phyloP scores from a whole-genome alignment of 2,888 invertebrate genomes.

The Cheilosia grossa region DNA sequence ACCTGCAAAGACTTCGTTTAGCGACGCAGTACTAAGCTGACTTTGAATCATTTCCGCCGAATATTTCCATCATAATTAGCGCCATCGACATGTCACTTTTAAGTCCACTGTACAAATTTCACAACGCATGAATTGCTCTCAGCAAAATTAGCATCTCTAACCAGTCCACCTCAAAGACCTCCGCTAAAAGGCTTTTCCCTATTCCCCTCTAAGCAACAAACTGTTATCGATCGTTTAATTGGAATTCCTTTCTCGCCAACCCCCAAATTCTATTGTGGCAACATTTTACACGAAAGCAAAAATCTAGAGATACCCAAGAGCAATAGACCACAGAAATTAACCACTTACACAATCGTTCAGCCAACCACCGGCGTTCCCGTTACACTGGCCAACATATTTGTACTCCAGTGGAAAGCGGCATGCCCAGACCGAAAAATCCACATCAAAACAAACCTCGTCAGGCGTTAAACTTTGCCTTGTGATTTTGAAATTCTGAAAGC shows the following conservation, averaged over 20 bases:
- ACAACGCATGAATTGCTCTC: too few relatives aligned
- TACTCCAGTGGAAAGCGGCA: conserved; percentile 27
- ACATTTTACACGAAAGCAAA: conserved; percentile 7
- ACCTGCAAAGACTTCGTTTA: too few relatives aligned
- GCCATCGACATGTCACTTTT: too few relatives aligned
- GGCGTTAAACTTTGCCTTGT: conserved; percentile 30
- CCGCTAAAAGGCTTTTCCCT: too few relatives aligned
- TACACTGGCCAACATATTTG: conserved; percentile 28
- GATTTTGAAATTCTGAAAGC: conserved; percentile 26
- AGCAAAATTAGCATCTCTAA: too few relatives aligned
- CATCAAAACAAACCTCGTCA: not conserved
- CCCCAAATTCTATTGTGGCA: conserved; percentile 24
- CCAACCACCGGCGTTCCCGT: not conserved
- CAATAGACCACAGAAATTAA: conserved; percentile 45
- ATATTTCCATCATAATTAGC: too few relatives aligned
- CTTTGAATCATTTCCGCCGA: too few relatives aligned
- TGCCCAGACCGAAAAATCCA: conserved; percentile 37
- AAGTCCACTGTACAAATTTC: too few relatives aligned
- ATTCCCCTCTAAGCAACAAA: too few relatives aligned
- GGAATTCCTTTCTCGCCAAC: conserved; percentile 22
- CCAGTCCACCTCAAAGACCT: too few relatives aligned
- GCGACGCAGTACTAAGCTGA: too few relatives aligned
- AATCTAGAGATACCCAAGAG: not conserved
- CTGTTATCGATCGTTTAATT: conserved; percentile 37
- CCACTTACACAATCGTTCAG: conserved; percentile 31